Evolutionary conservation across 2,113 vertebrate species (phyloP), one percentile per base, ranked within the genome.

Genomic region (Vombatus ursinus): DNA sequence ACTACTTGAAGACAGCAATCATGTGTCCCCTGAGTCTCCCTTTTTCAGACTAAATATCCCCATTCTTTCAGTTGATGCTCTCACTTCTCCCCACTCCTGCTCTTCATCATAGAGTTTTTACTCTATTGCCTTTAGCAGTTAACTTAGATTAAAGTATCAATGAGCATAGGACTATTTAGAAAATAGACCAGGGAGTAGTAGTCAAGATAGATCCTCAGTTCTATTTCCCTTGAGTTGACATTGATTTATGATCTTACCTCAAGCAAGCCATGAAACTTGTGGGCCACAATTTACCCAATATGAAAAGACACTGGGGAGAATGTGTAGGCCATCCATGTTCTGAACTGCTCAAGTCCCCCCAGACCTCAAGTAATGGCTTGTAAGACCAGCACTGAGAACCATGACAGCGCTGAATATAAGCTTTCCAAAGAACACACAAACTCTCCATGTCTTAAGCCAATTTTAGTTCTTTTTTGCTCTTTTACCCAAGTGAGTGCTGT

Each of bases 161-260:
- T 57, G 25, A 91, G 95, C 57, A 94, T 92, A 92, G 50, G 49
- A 92, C 44, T 50, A 51, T 49, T 92, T 94, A 89, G 92, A 91
- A 96, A 96, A 95, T 47, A 95, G 90, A 26, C 92, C 52, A 49
- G 93, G 90, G 90, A 93, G 22, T 47, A 52, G 91, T 61, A 94
- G 54, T 94, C 90, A 92, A 92, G 94, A 84, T 10, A 49, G 52
- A 91, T 92, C 77, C 94, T 94, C 52, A 95, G 89, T 51, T 96
- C 95, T 94, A 25, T 89, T 95, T 95, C 90, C 91, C 89, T 92
- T 48, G 90, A 93, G 91, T 44, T 95, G 97, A 97, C 96, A 93
- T 61, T 97, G 97, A 97, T 98, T 97, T 96, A 97, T 96, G 94
- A 48, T 47, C 68, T 89, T 96, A 92, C 90, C 94, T 92, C 90